Evolutionary conservation across 2,888 invertebrate species (phyloP).

Genomic region (Diabrotica balteata): DNA sequence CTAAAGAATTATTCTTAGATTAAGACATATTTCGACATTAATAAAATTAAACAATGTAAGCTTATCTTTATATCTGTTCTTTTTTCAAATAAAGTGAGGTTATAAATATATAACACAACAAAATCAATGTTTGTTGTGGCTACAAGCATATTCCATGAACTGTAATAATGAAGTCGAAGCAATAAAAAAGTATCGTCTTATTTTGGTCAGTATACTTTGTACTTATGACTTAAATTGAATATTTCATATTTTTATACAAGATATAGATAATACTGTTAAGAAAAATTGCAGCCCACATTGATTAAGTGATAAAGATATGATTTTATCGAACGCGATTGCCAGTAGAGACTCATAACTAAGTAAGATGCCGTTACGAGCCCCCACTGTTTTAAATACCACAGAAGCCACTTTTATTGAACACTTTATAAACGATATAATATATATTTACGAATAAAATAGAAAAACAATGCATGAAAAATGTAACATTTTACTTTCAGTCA

Average conservation of each 20-base stretch:
- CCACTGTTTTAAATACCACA: conserved; percentile 40
- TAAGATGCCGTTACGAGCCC: conserved; percentile 1
- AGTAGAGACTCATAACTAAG: conserved; percentile 14
- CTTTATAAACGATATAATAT: conserved; percentile 36
- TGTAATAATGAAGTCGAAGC: conserved; percentile 18
- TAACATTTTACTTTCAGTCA: conserved; percentile 34
- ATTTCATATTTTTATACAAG: conserved; percentile 40
- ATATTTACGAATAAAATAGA: conserved; percentile 27
- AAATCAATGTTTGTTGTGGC: neutral
- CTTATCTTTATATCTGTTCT: too few species aligned
- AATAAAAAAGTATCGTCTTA: conserved; percentile 23
- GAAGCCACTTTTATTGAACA: conserved; percentile 49
- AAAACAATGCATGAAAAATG: conserved; percentile 28
- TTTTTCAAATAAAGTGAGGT: too few species aligned
- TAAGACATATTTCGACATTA: too few species aligned
- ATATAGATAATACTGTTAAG: conserved; percentile 48
- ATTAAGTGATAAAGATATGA: conserved; percentile 48
- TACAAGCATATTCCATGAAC: conserved; percentile 23
- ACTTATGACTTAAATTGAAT: conserved; percentile 42
- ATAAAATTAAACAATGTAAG: too few species aligned
- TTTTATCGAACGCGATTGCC: conserved; percentile 27
- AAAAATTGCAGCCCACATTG: conserved; percentile 46
- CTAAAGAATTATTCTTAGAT: too few species aligned
- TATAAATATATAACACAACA: too few species aligned
- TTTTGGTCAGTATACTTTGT: conserved; percentile 45